phyloP scores from a whole-genome alignment of 92 coral and sea anemone species.

The Blastomussa wellsi region DNA sequence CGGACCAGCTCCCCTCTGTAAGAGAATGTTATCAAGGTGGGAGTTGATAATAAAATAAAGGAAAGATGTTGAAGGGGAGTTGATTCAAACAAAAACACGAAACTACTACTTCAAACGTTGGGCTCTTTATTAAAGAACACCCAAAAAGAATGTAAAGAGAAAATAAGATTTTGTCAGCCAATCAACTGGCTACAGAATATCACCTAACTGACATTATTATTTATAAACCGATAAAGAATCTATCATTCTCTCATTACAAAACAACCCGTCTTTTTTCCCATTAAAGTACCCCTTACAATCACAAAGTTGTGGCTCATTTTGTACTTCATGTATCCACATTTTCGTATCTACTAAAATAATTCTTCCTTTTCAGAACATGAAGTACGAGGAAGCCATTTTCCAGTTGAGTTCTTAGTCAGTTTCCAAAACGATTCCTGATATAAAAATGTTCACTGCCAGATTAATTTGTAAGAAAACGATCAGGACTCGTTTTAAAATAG shows the following conservation, averaged over 20 bases:
- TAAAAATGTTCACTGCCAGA: too few relatives aligned
- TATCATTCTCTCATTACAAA: background rate
- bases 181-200: conserved; percentile 18
- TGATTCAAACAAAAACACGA: background rate
- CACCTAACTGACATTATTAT: conserved; percentile 1
- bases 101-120: conserved; percentile 5
- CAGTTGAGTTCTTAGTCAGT: background rate
- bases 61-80: too few relatives aligned
- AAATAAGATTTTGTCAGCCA: conserved; percentile 10
- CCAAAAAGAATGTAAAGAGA: conserved; percentile 11
- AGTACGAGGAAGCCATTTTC: background rate
- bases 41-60: too few relatives aligned
- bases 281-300: background rate
- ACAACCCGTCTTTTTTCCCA: background rate
- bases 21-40: too few relatives aligned
- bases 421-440: background rate
- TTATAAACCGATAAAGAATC: conserved; percentile 12
- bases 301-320: background rate
- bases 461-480: background rate
- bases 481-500: background rate
- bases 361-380: background rate
- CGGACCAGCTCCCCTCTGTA: too few relatives aligned
- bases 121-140: conserved; percentile 25
- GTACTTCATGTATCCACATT: background rate
- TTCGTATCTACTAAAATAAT: conserved; percentile 18